Evolutionary conservation across 2,888 invertebrate species (phyloP).

Genomic region (Tipula helvola): DNA sequence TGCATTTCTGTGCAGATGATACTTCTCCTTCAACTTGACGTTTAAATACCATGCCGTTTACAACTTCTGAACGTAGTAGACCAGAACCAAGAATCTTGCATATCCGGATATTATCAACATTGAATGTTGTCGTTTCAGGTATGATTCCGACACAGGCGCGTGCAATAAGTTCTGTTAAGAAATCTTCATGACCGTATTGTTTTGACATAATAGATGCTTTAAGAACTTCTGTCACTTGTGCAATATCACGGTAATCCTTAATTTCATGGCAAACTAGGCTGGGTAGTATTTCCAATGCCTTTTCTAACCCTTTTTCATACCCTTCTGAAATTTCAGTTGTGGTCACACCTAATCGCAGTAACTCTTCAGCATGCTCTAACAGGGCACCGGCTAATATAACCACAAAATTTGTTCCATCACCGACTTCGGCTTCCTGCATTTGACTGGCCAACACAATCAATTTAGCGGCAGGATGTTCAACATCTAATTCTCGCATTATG

Average conservation of each 20-base stretch:
- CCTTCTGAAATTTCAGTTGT: conserved; percentile 93
- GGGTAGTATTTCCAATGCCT: conserved; percentile 82
- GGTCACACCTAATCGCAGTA: conserved; percentile 89
- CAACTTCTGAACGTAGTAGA: conserved; percentile 60
- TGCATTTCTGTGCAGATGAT: conserved; percentile 61
- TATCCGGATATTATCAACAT: conserved; percentile 94
- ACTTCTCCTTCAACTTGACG: conserved; percentile 89
- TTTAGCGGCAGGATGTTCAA: conserved; percentile 97
- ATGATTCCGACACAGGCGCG: conserved; percentile 81
- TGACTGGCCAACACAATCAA: conserved; percentile 91
- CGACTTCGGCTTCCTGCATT: conserved; percentile 97
- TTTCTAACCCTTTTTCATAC: conserved; percentile 80
- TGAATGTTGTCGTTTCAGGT: conserved; percentile 78
- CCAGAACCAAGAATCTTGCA: conserved; percentile 86
- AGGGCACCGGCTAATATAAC: conserved; percentile 88
- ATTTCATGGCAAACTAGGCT: conserved; percentile 66
- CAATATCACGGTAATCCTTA: conserved; percentile 42
- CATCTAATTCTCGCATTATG: conserved; percentile 87
- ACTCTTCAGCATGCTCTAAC: conserved; percentile 81
- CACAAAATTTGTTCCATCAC: conserved; percentile 98
- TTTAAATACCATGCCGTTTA: conserved; percentile 97
- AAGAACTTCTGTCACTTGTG: conserved; percentile 61
- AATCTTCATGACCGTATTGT: conserved; percentile 95
- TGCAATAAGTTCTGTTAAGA: conserved; percentile 71
- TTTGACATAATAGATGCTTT: conserved; percentile 88